Percentiles rank a stretch among this genome's conserved stretches.
Conservation (phyloP, 2,113 vertebrate species). For the Phoenicopterus ruber region DNA sequence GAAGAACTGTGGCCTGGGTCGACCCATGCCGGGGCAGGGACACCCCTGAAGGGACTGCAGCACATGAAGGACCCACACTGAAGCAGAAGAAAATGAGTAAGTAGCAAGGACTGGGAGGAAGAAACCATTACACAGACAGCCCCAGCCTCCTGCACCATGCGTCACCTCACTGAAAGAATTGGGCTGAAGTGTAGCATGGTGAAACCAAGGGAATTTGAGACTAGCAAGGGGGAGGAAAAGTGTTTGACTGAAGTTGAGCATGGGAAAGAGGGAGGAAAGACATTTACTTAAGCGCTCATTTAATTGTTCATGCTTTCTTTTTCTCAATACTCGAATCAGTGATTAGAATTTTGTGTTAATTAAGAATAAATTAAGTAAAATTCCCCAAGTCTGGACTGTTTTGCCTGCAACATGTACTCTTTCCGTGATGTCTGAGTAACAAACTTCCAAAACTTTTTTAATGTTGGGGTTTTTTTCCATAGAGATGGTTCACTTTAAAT, state of each 20-base stretch:
- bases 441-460: background rate
- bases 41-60: background rate
- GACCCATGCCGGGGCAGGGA: background rate
- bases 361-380: background rate
- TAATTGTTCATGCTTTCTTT: background rate
- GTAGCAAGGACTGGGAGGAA: background rate
- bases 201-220: background rate
- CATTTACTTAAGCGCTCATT: background rate
- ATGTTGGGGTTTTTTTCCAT: background rate
- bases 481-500: background rate
- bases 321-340: background rate
- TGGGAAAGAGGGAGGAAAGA: background rate
- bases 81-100: background rate
- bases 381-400: background rate
- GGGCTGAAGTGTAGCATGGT: background rate
- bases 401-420: background rate
- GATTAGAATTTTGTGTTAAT: background rate
- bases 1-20: background rate
- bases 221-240: background rate
- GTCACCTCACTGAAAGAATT: background rate
- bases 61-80: accelerated
- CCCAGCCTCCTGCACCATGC: background rate
- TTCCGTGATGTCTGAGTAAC: background rate
- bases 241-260: background rate
- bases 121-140: background rate